Evolutionary conservation across 2,797 vertebrate genomes (phyloP).

Genomic region (Sternotherus odoratus): DNA sequence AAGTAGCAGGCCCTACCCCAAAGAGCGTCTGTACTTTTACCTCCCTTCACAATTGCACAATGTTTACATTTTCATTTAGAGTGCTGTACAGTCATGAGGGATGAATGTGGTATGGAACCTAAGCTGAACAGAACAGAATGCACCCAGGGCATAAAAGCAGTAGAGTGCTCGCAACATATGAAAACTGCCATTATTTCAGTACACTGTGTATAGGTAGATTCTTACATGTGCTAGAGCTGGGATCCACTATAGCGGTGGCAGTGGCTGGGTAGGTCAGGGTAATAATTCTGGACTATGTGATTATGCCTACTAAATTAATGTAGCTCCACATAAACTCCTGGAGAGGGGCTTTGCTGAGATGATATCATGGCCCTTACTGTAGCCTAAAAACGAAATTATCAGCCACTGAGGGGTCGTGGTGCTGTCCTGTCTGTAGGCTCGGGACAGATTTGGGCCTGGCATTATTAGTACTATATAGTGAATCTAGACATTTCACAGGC

Average conservation of each 20-base stretch:
- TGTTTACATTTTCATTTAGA: background rate
- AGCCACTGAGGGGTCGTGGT: fast-evolving
- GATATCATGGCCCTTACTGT: background rate
- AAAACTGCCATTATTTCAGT: background rate
- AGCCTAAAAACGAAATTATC: background rate
- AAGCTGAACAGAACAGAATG: background rate
- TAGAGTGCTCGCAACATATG: background rate
- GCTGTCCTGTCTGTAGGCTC: background rate
- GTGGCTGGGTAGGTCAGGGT: background rate
- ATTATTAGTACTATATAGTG: background rate
- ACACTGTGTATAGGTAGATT: fast-evolving
- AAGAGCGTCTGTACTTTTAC: background rate
- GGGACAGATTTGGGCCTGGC: background rate
- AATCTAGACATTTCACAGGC: background rate
- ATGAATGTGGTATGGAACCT: background rate
- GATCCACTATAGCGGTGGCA: background rate
- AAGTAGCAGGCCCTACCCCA: background rate
- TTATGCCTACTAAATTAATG: background rate
- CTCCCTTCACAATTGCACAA: background rate
- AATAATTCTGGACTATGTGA: background rate
- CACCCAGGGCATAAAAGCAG: background rate
- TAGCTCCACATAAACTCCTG: background rate
- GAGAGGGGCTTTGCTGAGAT: background rate
- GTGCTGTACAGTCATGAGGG: background rate
- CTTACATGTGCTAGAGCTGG: background rate